Base-by-base conservation (phyloP, 1,140 invertebrate genomes). In the Ips nitidus region DNA sequence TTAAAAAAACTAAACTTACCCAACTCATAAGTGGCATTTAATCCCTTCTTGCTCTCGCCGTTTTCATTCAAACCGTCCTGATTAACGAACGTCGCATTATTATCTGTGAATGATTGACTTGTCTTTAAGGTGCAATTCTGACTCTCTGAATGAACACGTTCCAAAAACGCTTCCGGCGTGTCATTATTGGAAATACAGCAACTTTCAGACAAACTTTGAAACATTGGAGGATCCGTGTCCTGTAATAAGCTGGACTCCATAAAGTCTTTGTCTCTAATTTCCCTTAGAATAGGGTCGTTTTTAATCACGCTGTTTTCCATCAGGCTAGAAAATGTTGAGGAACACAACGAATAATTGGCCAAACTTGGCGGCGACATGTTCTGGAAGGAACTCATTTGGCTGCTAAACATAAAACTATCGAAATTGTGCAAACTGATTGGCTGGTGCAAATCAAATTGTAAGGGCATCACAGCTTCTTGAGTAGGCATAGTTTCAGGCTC, bases 231-330 rank as follows among this genome's bases (percentile, higher is more conserved):
- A 69, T 80, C 79, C 3, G 56, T 66, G 53, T 77, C 77, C 67
- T 80, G 75, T 40, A 76, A 62, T 41, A 80, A 65, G 40, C 70
- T 73, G 42, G 73, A 72, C 52, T 73, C 69, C 2, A 75, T 76
- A 73, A 74, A 79, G 66, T 80, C 78, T 8, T 75, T 76, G 73
- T 80, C 77, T 42, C 79, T 64, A 45, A 80, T 80, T 71, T 80
- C 77, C 37, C 77, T 70, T 42, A 80, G 73, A 5, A 77, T 72
- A 4, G 79, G 78, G 73, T 80, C 79, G 52, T 80, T 80, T 69
- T 79, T 79, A 62, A 80, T 80, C 47, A 75, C 77, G 71, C 78
- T 80, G 59, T 73, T 80, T 37, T 80, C 78, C 80, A 81, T 81
- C 37, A 81, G 67, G 69, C 77, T 80, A 3, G 76, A 75, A 71